These are phyloP conservation scores for Neodiprion lecontei DNA, from an alignment of 1,140 invertebrate genomes.

Conservation along the genomic window DNA sequence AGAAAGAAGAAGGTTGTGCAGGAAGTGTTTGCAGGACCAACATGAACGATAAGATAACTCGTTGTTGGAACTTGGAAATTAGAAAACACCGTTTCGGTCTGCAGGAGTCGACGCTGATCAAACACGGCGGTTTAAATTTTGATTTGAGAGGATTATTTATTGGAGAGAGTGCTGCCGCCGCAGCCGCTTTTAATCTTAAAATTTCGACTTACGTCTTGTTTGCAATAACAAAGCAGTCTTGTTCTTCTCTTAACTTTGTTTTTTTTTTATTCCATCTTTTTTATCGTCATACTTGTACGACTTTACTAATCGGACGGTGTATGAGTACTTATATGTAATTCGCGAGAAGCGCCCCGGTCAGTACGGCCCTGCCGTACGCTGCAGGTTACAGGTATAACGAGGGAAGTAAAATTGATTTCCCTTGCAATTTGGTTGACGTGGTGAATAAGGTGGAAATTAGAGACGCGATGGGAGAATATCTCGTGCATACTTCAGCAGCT, in stretches of 20 bases:
- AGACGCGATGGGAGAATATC: no score
- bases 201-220: no score
- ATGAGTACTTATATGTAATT: neutral
- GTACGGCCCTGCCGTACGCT: neutral
- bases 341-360: neutral
- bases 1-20: neutral
- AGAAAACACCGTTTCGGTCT: neutral
- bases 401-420: neutral
- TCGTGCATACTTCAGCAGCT: no score
- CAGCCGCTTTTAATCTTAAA: no score
- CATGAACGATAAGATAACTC: neutral
- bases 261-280: no score
- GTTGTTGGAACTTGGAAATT: neutral
- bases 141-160: no score
- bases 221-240: no score
- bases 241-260: no score
- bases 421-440: neutral
- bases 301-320: no score
- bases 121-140: neutral
- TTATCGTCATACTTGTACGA: no score
- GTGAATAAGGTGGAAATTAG: neutral
- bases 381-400: neutral
- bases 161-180: no score
- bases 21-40: neutral
- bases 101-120: constrained; percentile 1